These are phyloP conservation scores for Platycercus adscitus DNA, from an alignment of 2,113 vertebrate genomes.

Conservation along the genomic window DNA sequence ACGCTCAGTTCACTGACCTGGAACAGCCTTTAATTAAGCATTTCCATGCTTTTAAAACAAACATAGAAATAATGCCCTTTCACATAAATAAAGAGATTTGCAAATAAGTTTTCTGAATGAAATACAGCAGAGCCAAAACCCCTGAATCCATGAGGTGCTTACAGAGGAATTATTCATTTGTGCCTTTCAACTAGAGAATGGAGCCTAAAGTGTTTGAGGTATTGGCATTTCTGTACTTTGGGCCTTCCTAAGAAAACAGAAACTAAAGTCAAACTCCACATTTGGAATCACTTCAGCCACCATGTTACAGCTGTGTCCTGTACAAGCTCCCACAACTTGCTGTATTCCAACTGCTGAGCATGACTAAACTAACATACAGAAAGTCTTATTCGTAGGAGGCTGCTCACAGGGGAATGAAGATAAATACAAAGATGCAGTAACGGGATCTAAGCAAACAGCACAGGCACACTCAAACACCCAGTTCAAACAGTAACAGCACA, in stretches of 20 bases:
- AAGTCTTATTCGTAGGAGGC: constrained; percentile 13
- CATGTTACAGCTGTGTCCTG: background rate
- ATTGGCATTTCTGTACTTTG: background rate
- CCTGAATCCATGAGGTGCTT: background rate
- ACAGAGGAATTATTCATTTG: background rate
- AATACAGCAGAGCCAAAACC: background rate
- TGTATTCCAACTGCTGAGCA: background rate
- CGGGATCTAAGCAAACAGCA: constrained; percentile 58
- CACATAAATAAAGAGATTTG: background rate
- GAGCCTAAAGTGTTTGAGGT: background rate
- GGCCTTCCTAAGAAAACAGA: constrained; percentile 5
- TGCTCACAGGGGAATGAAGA: constrained; percentile 31
- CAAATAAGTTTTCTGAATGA: background rate
- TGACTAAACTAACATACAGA: constrained; percentile 6
- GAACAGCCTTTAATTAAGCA: constrained; percentile 31
- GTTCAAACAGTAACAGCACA: constrained; percentile 46
- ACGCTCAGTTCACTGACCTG: background rate
- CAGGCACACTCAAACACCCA: constrained; percentile 22
- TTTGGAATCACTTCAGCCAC: constrained; percentile 35
- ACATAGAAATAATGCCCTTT: background rate
- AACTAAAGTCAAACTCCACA: background rate
- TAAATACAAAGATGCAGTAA: constrained; percentile 19
- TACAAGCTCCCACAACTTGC: background rate
- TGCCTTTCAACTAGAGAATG: background rate
- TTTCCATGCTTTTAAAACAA: constrained; percentile 1